These are phyloP conservation scores for Tretioscincus oriximinensis DNA, from an alignment of 2,113 vertebrate genomes.

Conservation along the genomic window DNA sequence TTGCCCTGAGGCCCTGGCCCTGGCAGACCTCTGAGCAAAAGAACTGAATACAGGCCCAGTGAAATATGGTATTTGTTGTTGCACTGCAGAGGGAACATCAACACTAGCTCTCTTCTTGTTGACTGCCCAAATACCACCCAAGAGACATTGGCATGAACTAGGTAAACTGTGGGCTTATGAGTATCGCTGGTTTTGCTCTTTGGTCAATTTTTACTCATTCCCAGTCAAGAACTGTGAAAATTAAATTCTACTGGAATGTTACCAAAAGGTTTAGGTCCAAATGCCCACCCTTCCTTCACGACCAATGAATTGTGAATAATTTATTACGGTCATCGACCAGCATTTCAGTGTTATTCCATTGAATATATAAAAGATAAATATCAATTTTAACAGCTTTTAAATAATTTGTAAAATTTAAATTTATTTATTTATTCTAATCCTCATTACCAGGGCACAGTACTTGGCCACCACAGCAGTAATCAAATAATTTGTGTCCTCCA, in stretches of 20 bases:
- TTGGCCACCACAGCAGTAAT: too few relatives aligned
- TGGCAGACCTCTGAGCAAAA: neutral
- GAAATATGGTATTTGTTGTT: neutral
- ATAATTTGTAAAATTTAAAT: too few relatives aligned
- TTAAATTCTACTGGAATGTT: constrained; percentile 59
- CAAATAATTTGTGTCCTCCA: too few relatives aligned
- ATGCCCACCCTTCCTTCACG: neutral
- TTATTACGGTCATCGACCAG: too few relatives aligned
- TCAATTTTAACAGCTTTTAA: too few relatives aligned
- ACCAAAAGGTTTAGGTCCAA: constrained; percentile 11
- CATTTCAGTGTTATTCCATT: too few relatives aligned
- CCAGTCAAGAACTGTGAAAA: constrained; percentile 53
- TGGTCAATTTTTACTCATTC: constrained; percentile 11
- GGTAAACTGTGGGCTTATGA: constrained; percentile 23
- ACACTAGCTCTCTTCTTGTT: constrained; percentile 56
- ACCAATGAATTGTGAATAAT: too few relatives aligned
- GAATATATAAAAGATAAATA: too few relatives aligned
- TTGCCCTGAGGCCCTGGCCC: neutral
- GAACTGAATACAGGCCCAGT: constrained; percentile 36
- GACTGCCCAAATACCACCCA: constrained; percentile 35
- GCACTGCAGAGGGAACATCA: accelerated
- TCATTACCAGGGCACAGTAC: too few relatives aligned
- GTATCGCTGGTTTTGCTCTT: constrained; percentile 7
- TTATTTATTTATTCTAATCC: too few relatives aligned
- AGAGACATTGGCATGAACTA: neutral